Evolutionary conservation across 2,888 invertebrate species (phyloP), one percentile per base, ranked within the genome.

Genomic region (Conistra vaccinii): DNA sequence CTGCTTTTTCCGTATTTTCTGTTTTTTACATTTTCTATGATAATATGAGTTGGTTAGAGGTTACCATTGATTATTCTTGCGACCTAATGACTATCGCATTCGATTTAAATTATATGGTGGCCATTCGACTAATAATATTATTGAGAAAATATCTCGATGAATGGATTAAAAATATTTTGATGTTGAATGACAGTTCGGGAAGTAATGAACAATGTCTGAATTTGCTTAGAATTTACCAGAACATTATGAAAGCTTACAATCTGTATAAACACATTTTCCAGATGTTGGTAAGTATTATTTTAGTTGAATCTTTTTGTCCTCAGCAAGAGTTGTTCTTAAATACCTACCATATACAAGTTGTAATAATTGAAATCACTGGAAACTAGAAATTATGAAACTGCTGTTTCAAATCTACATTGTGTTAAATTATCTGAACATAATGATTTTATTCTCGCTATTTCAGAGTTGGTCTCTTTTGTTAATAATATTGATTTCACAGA

Each of bases 191-290:
- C 20, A 7, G 10, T 1, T 35, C 39, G 0, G 39, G 58, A 12
- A 68, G 69, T 39, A 39, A 68, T 14, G 39, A 35, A 23, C 17
- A 71, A 35, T 74, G 60, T 39, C 1, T 23, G 3, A 63, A 67
- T 23, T 55, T 78, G 32, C 53, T 67, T 23, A 29, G 23, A 0
- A 48, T 35, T 12, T 84, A 76, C 17, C n/a, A 61, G n/a, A 67
- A 73, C 48, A 79, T 86, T 63, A 39, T 81, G 14, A 57, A 80
- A 14, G 57, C 81, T 20, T 81, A 75, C 23, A 51, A 65, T 35
- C 32, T 86, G 2, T 81, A 67, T 10, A 72, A 75, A 29, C 58
- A 60, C 7, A 45, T 75, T 3, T 84, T 85, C 63, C 77, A 80
- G 69, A 10, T 60, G 23, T 45, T 76, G 79, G 87, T 86, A 68